phyloP scores from a whole-genome alignment of 2,888 invertebrate species.

The Cryptus viduatorius region DNA sequence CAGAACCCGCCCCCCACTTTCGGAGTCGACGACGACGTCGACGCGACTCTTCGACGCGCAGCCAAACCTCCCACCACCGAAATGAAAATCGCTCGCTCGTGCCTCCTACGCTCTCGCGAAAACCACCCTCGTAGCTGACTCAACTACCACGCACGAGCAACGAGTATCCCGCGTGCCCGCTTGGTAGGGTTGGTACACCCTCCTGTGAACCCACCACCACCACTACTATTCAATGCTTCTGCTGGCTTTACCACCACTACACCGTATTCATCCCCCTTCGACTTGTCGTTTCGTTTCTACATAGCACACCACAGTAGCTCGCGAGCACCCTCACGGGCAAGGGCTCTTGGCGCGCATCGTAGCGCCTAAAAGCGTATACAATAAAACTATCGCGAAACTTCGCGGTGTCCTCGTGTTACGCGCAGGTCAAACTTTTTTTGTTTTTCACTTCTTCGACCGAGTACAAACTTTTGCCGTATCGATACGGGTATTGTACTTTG shows the following conservation, averaged over 20 bases:
- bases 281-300: conserved; percentile 78
- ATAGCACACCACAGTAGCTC: conserved; percentile 84
- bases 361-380: background rate
- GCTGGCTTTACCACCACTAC: conserved; percentile 71
- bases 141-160: conserved; percentile 52
- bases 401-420: conserved; percentile 47
- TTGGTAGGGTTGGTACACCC: conserved; percentile 36
- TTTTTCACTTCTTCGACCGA: background rate
- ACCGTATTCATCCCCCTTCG: conserved; percentile 77
- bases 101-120: conserved; percentile 77
- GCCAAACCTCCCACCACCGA: conserved; percentile 55
- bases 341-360: conserved; percentile 77
- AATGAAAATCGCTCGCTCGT: conserved; percentile 56
- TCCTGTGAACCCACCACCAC: conserved; percentile 66
- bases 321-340: conserved; percentile 82
- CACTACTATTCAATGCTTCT: conserved; percentile 43
- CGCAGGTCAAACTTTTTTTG: conserved; percentile 50
- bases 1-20: conserved; percentile 84
- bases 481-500: background rate
- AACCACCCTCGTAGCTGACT: conserved; percentile 77
- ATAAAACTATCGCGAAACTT: conserved; percentile 30
- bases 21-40: conserved; percentile 74
- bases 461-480: conserved; percentile 2
- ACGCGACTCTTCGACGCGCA: conserved; percentile 64
- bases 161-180: background rate